Conservation (phyloP, 1,140 invertebrate species). For the Idris sp. region DNA sequence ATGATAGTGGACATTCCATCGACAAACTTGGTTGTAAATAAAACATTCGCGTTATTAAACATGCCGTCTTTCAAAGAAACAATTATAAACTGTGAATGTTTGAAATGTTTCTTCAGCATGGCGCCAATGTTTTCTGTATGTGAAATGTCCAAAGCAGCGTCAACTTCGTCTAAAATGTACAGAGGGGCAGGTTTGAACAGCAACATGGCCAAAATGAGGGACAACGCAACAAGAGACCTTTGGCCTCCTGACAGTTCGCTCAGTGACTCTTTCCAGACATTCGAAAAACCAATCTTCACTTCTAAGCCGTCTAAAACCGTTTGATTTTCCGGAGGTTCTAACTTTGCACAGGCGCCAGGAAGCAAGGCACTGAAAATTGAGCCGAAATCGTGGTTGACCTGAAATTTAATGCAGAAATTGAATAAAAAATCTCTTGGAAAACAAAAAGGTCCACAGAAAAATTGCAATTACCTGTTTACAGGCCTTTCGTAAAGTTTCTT, state of each 20-base stretch:
- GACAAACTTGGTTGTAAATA: conserved; percentile 96
- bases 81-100: conserved; percentile 97
- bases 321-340: conserved; percentile 86
- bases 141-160: conserved; percentile 97
- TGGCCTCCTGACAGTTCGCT: conserved; percentile 98
- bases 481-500: conserved; percentile 87
- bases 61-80: conserved; percentile 99
- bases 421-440: no score
- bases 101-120: conserved; percentile 97
- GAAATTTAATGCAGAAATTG: no score
- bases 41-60: conserved; percentile 99
- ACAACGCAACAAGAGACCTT: conserved; percentile 96
- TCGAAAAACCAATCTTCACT: conserved; percentile 95
- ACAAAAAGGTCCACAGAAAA: no score
- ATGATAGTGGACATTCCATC: conserved; percentile 96
- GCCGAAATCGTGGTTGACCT: conserved; percentile 94
- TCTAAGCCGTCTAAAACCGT: conserved; percentile 92
- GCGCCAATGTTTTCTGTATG: conserved; percentile 99
- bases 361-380: conserved; percentile 95
- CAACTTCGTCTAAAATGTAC: conserved; percentile 99
- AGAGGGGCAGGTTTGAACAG: conserved; percentile 98
- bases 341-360: conserved; percentile 91
- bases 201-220: conserved; percentile 96
- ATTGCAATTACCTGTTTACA: conserved; percentile 85
- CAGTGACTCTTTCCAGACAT: conserved; percentile 97